phyloP scores from a whole-genome alignment of 2,888 invertebrate species.

The Tuberolachnus salignus region DNA sequence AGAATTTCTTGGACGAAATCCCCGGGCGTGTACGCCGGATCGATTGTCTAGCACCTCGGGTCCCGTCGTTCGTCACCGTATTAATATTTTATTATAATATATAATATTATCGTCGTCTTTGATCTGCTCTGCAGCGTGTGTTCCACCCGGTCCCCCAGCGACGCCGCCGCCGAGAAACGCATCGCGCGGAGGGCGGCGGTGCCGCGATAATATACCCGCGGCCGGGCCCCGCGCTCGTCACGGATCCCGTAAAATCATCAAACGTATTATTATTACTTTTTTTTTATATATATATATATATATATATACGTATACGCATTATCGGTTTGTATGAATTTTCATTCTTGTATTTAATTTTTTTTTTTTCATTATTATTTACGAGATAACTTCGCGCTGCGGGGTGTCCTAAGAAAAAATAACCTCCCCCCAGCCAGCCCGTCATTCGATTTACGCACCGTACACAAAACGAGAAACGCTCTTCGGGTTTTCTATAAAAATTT shows the following conservation, averaged over 20 bases:
- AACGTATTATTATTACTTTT: slow-evolving; percentile 25
- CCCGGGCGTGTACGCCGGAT: no score
- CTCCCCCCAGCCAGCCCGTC: no score
- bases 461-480: slow-evolving; percentile 16
- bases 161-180: neutral
- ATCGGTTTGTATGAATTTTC: no score
- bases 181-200: neutral
- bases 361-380: slow-evolving; percentile 4
- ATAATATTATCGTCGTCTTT: slow-evolving; percentile 31
- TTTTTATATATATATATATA: slow-evolving; percentile 3
- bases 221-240: neutral
- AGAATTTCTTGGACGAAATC: no score
- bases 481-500: slow-evolving; percentile 16
- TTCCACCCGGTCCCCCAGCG: neutral
- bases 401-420: slow-evolving; percentile 1
- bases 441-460: slow-evolving; percentile 3
- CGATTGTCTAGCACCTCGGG: no score
- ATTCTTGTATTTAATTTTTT: neutral
- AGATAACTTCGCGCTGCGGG: slow-evolving; percentile 4
- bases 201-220: neutral
- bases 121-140: neutral
- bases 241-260: slow-evolving; percentile 42
- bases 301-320: neutral
- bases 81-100: no score
- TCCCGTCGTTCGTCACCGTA: no score